Evolutionary conservation across 2,888 invertebrate species (phyloP), one percentile per base, ranked within the genome.

Genomic region (Chalcis sispes): DNA sequence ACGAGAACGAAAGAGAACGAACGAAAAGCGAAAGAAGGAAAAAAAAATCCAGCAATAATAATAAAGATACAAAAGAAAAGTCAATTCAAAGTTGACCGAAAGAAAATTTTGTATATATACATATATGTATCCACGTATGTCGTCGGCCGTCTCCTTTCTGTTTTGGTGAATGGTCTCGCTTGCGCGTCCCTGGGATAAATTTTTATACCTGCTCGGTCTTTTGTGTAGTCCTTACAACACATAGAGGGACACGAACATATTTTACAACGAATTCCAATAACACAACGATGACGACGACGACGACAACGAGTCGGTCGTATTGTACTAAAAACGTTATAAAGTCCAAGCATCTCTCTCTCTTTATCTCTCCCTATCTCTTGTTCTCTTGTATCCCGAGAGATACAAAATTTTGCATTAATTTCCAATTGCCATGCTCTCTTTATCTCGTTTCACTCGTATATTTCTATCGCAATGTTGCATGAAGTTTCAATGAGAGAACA

Each of bases 351-450:
- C 67, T 23, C 46, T 10, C 10, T 36, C 36, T 36, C 36, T 36
- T 7, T 7, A 36, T 7, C 5, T n/a, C n/a, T 36, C 36, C 36
- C 10, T 36, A 7, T 36, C 10, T 36, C 10, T 36, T 36, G 5
- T 4, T 4, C 36, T 7, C 36, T 7, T 36, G 10, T 7, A 10
- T 36, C 5, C 72, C 13, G 56, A 54, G 54, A 67, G 13, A 50
- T 36, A 36, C 54, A 69, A 69, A 74, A 62, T 74, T 74, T 74
- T 74, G 54, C 62, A 69, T 64, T 69, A 74, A 74, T 69, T 69
- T 48, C 54, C 67, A 29, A 27, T 58, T 58, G 32, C 58, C 27
- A 64, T 54, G 36, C 23, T n/a, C 20, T 62, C 23, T 23, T 20
- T 66, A 36, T n/a, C 59, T 67, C 32, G 15, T 20, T 27, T 29